Conservation (phyloP, 2,888 invertebrate species). For the Tetranychus truncatus region DNA sequence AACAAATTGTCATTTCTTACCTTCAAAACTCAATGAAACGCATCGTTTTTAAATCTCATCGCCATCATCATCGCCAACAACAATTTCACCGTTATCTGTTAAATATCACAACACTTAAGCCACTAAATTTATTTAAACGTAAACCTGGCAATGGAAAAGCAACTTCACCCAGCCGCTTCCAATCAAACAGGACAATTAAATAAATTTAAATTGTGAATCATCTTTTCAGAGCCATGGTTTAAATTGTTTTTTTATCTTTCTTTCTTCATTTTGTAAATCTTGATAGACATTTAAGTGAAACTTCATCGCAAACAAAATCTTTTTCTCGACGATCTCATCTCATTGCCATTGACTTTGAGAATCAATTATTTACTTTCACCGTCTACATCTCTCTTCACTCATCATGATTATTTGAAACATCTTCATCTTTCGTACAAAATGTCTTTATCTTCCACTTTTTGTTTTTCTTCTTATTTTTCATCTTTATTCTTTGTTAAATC, state of each 20-base stretch:
- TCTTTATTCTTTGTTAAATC: neutral
- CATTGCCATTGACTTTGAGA: neutral
- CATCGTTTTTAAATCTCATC: neutral
- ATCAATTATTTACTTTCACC: neutral
- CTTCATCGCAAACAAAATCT: neutral
- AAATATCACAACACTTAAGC: too few species aligned
- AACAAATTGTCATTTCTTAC: neutral
- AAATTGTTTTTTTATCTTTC: too few species aligned
- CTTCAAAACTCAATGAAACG: neutral
- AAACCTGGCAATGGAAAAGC: too few species aligned
- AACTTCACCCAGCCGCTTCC: too few species aligned
- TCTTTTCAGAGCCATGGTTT: too few species aligned
- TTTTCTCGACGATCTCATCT: neutral
- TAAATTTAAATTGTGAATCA: too few species aligned
- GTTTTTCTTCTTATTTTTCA: neutral
- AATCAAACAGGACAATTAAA: too few species aligned
- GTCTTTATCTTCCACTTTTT: neutral
- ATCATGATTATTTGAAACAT: too few species aligned
- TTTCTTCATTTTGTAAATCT: neutral
- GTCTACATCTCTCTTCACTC: neutral
- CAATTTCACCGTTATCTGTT: neutral
- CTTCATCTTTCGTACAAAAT: neutral
- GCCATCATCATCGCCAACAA: neutral
- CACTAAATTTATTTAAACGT: too few species aligned
- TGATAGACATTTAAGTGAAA: neutral